Base-by-base conservation (phyloP, 2,888 invertebrate genomes). In the Ctena decussata region DNA sequence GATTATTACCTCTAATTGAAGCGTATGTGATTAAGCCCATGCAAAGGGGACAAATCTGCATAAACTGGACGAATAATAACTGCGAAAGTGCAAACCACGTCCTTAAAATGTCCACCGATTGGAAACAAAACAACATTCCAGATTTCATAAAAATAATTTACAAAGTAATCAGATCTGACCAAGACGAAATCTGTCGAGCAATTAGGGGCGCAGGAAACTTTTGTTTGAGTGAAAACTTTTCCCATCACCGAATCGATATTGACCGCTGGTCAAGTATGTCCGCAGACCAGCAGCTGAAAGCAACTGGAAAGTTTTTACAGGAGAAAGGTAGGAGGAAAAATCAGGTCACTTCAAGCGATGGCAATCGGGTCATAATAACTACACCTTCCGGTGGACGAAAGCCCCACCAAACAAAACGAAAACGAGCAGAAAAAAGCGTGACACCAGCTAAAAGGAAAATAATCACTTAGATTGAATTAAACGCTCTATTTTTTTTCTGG, bases 51-150 rank as follows among this genome's bases (percentile, higher is more conserved):
- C 77, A 77, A 60, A 35, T 82, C 0, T 2, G 37, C 27, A 18
- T 37, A 32, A 73, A 5, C 6, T 78, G 79, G 77, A 74, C 77
- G 18, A 73, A 69, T 32, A 83, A 79, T 44, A 72, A 76, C 46
- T 80, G 70, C 24, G 84, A 84, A 35, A 81, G 81, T n/a, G 85
- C 81, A 0, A 85, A 85, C 27, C 85, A 85, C 39, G 24, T 85
- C 30, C 37, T 81, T 3, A 81, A 85, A 18, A 24, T 70, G 0
- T 81, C 85, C 21, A 60, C 65, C 3, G 12, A 78, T 0, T 81
- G 81, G 81, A 74, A 78, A 39, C 0, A 18, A 27, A 27, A 24
- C 15, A 79, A 81, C 39, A 12, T 85, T 0, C 78, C 75, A 30
- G 44, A 69, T n/a, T 85, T 81, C 24, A 75, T 85, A 0, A 27